Percentiles rank a stretch among this genome's conserved stretches.
Evolutionary conservation across 2,113 vertebrate species (phyloP).

Genomic region (Struthio camelus): DNA sequence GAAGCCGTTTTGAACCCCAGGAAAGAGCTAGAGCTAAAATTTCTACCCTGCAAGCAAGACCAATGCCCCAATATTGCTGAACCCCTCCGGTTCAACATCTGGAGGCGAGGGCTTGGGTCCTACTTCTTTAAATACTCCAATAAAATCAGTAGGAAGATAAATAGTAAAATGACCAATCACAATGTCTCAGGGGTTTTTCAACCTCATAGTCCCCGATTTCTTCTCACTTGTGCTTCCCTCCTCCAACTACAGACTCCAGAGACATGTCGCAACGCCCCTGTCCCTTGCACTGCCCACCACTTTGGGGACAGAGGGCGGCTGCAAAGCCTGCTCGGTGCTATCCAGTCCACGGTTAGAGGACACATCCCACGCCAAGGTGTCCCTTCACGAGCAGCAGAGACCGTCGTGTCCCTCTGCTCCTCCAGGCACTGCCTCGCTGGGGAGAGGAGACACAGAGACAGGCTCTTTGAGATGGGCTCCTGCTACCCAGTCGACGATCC

Average conservation of each 20-base stretch:
- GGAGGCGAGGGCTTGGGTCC: too few species aligned
- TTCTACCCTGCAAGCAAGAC: not conserved
- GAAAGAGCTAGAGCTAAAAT: not conserved
- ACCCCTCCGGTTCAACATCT: not conserved
- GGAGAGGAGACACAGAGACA: not conserved
- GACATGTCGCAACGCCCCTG: not conserved
- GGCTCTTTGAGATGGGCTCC: not conserved
- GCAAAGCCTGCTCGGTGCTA: not conserved
- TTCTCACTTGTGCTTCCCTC: not conserved
- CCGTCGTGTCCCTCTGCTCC: not conserved
- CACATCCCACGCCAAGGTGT: accelerated
- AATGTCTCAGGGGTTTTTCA: not conserved
- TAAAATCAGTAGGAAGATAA: not conserved
- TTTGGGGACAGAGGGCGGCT: not conserved
- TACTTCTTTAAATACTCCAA: not conserved
- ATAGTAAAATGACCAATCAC: not conserved
- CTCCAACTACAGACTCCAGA: not conserved
- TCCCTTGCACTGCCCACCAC: not conserved
- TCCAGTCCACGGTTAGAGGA: not conserved
- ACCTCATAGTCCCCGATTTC: not conserved
- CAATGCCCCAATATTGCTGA: not conserved
- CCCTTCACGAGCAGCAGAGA: not conserved
- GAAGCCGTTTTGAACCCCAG: not conserved
- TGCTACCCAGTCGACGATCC: not conserved
- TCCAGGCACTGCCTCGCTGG: not conserved